Evolutionary conservation across 1,140 invertebrate genomes (phyloP), one percentile per base, ranked within the genome.

Genomic region (Nasonia vitripennis): DNA sequence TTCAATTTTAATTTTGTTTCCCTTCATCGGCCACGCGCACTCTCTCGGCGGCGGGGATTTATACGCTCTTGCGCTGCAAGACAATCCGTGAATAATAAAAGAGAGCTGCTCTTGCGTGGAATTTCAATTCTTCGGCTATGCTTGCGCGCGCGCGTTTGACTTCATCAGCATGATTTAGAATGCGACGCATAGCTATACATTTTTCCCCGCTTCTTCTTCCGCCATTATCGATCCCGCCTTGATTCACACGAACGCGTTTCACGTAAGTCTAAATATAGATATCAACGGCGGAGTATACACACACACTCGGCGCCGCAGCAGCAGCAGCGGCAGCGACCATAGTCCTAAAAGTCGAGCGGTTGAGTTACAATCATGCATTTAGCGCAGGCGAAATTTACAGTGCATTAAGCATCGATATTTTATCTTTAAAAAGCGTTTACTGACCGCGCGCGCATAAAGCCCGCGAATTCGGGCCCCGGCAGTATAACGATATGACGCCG

Each of bases 1-100:
- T 70, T 85, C 79, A 73, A 85, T 85, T 85, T 85, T 85, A 81
- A 85, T 77, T 85, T 85, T 85, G 55, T 85, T 85, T 81, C 79
- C 73, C 79, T 81, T 85, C 79, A 78, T 85, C 78, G 84, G n/a
- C 23, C 48, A 6, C 55, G 55, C 55, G 55, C 48, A 14, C 34
- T 27, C 27, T 27, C 27, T 1, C 20, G n/a, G 70, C 70, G 45
- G 51, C n/a, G n/a, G 62, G 41, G 55, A 81, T 85, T 81, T 81
- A 81, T 85, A 45, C 12, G n/a, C 70, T 80, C 78, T 77, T 7
- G 9, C 55, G 55, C 17, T 14, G 17, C 7, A 85, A 85, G 73
- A 78, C 55, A 77, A 81, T 77, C 70, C 70, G 34, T 34, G 71
- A 81, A 48, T 37, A 10, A 81, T 81, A 81, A 71, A 71, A 71